Percentiles rank a stretch among this genome's conserved stretches.
Evolutionary conservation across 2,113 vertebrate genomes (phyloP).

Genomic region (Glaucomys volans): DNA sequence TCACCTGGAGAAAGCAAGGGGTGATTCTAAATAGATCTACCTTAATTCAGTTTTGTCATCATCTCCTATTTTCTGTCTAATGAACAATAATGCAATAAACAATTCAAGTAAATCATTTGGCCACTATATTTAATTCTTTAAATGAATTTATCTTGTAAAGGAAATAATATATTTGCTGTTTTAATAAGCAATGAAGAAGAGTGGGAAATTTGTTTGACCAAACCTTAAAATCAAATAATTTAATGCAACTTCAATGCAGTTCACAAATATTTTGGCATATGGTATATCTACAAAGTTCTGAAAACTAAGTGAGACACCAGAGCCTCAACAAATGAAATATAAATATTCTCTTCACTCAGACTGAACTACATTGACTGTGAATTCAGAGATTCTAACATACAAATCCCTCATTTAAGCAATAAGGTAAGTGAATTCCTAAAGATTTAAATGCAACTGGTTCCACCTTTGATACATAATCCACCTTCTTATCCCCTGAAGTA

Average conservation of each 20-base stretch:
- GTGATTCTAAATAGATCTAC: neutral
- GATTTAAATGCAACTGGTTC: conserved; percentile 32
- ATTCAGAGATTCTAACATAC: neutral
- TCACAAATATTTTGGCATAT: neutral
- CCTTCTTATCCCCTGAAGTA: neutral
- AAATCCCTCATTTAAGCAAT: conserved; percentile 35
- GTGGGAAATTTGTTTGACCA: neutral
- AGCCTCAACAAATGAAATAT: neutral
- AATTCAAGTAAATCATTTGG: conserved; percentile 9
- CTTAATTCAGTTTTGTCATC: neutral
- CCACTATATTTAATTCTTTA: conserved; percentile 18
- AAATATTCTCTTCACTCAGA: neutral
- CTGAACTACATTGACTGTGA: neutral
- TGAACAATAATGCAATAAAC: neutral
- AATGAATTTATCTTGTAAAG: neutral
- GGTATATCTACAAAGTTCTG: neutral
- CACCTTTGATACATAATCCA: conserved; percentile 50
- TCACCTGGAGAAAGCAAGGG: neutral
- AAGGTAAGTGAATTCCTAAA: conserved; percentile 52
- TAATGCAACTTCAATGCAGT: neutral
- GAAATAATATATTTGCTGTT: neutral
- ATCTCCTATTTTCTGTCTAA: neutral
- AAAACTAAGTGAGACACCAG: neutral
- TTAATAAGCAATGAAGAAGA: conserved; percentile 46
- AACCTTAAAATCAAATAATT: conserved; percentile 26